phyloP scores from a whole-genome alignment of 2,888 invertebrate species.

The Mythimna lalbum region DNA sequence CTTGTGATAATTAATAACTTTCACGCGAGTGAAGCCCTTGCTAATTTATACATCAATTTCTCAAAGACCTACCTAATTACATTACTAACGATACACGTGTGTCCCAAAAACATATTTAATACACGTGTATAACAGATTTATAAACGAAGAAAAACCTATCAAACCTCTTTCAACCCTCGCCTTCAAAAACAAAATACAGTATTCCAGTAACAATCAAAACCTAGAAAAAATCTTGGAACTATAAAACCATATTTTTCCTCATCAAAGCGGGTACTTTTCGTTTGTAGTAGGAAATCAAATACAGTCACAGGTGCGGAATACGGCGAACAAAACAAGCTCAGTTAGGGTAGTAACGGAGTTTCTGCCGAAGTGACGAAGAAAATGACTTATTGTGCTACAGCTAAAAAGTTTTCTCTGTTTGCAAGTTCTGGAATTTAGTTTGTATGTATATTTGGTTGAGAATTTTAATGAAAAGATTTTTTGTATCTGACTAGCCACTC shows the following conservation, averaged over 20 bases:
- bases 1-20: too few species aligned
- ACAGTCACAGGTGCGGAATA: constrained; percentile 55
- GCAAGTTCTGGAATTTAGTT: not conserved
- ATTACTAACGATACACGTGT: not conserved
- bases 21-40: too few species aligned
- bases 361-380: constrained; percentile 35
- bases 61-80: not conserved
- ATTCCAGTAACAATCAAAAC: constrained; percentile 20
- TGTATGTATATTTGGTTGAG: not conserved
- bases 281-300: constrained; percentile 57
- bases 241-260: constrained; percentile 39
- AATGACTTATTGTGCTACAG: constrained; percentile 28
- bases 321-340: constrained; percentile 39
- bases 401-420: constrained; percentile 19
- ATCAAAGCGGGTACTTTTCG: constrained; percentile 45
- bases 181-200: constrained; percentile 12
- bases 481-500: too few species aligned
- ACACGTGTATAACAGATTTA: not conserved
- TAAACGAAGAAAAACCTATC: not conserved
- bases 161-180: not conserved
- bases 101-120: not conserved
- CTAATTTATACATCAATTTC: too few species aligned
- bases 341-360: constrained; percentile 28
- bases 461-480: too few species aligned
- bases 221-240: constrained; percentile 3